Evolutionary conservation across 2,113 vertebrate species (phyloP).

Genomic region (Varanus komodoensis): DNA sequence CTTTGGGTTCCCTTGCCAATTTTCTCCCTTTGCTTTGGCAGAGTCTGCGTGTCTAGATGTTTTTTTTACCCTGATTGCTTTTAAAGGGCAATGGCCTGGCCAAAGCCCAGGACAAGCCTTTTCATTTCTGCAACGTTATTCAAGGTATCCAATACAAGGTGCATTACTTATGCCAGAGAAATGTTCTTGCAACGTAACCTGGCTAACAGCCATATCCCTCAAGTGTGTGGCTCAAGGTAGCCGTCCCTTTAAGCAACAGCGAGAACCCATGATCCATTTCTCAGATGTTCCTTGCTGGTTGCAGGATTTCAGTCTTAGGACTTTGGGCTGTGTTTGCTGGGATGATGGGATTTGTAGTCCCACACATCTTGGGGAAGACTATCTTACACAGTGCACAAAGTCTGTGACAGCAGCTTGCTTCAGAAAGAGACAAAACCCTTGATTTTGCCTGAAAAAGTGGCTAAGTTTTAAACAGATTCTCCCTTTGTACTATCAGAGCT

Average conservation of each 20-base stretch:
- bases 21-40: neutral
- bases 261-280: neutral
- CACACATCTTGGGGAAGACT: no score
- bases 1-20: neutral
- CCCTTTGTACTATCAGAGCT: neutral
- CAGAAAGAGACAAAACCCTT: neutral
- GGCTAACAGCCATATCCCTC: neutral
- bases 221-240: neutral
- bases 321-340: no score
- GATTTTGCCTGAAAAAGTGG: neutral
- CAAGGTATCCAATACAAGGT: neutral
- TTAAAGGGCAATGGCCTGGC: neutral
- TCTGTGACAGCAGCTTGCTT: no score
- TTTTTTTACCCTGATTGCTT: no score
- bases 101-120: neutral
- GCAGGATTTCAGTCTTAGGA: neutral
- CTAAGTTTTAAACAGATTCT: neutral
- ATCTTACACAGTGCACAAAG: no score
- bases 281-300: neutral
- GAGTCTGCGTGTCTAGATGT: no score
- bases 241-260: no score
- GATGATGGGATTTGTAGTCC: no score
- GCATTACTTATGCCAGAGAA: neutral
- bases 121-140: neutral
- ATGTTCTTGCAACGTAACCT: neutral